Evolutionary conservation across 2,888 invertebrate genomes (phyloP), one percentile per base, ranked within the genome.

Genomic region (Pseudococcus longispinus): DNA sequence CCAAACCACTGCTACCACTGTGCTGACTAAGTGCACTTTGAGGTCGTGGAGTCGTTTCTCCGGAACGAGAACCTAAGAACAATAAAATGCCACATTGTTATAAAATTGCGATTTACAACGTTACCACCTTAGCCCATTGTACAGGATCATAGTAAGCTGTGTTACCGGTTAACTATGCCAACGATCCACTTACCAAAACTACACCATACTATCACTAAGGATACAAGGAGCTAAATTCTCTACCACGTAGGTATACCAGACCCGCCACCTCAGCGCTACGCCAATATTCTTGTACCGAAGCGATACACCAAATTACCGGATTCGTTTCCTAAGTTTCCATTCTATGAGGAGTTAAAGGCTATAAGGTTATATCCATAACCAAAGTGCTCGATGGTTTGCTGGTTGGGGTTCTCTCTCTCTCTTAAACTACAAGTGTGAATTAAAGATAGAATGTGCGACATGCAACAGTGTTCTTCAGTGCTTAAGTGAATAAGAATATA

Each of bases 11-110:
- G 65, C 70, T 85, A 74, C 74, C 77, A 29, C 77, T 77, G 85
- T 85, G 85, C 90, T 93, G 93, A 90, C 95, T 96, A 93, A 97
- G 93, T 89, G 97, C 96, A 92, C 96, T 96, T 91, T 95, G 95
- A 88, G 97, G 97, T 91, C 97, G 93, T 88, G 94, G 95, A 88
- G 95, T 95, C 89, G 94, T 94, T 90, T 95, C 95, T 89, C 95
- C 95, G 42, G 89, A 89, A 86, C 89, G 88, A 84, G 88, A 88
- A 65, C 89, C 89, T 89, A 87, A 84, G 15, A 70, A 60, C n/a
- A 87, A 84, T 83, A 80, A 32, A 37, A 20, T 20, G n/a, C 11
- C 37, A 80, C n/a, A 11, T 80, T 29, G 23, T 23, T 5, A 20
- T 13, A 74, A 15, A 20, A n/a, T 65, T n/a, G n/a, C n/a, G 2